Base-by-base conservation (phyloP, 2,113 vertebrate species). In the Oncorhynchus tshawytscha region DNA sequence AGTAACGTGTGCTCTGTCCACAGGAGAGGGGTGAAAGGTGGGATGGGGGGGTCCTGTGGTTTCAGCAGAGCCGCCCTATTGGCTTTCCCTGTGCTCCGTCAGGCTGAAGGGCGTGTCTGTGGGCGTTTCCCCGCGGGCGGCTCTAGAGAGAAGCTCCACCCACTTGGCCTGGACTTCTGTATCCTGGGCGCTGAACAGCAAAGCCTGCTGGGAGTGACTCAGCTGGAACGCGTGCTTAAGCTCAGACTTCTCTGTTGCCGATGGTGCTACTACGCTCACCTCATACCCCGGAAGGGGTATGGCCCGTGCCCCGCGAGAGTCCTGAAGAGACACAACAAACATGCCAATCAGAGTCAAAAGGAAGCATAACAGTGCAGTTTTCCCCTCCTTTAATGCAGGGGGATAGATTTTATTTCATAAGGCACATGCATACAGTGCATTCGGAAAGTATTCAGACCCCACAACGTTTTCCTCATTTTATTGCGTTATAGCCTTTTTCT, bases 121-220 rank as follows among this genome's bases (percentile, higher is more conserved):
- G 66, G 39, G 39, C 2, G 9, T 12, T 11, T 94, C 93, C 39
- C 94, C 91, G 22, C 81, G 90, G 65, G 92, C 83, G 2, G 94
- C 94, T 80, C 84, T 90, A 64, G 88, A 92, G 82, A 97, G 94
- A 75, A 94, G 71, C 69, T 94, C 94, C 87, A 94, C 83, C 96
- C 96, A 98, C 84, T 90, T 95, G 79, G 85, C 81, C 83, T 93
- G 95, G 62, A 95, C 83, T 67, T 96, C 94, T 34, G 91, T 86
- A 8, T 97, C 95, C 15, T 94, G 90, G 0, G 93, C 89, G 34
- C 94, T 94, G 88, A 97, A 90, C 86, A 94, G 94, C 6, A 95
- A 85, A 72, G 89, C 90, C 82, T 95, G 94, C 82, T 94, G 95
- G 75, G 91, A 88, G 86, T 94, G 91, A 81, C 89, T 94, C 69